Evolutionary conservation across 1,140 invertebrate genomes (phyloP), one percentile per base, ranked within the genome.

Genomic region (Solen grandis): DNA sequence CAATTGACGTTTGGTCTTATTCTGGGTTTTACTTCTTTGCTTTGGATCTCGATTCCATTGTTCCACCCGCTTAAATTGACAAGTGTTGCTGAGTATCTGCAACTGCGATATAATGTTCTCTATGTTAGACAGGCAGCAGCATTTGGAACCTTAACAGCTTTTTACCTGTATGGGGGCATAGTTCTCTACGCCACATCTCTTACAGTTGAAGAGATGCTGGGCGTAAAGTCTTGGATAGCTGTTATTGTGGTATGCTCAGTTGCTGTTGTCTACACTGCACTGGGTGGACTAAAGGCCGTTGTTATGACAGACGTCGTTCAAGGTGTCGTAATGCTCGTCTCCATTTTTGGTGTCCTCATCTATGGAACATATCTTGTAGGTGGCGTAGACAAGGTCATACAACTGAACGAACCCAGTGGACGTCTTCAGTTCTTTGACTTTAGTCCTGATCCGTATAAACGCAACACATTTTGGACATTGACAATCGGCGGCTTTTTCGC

Each of bases 401-500:
- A 63, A 8, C 19, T 62, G 16, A 75, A 63, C 22, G 35, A 33
- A 75, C 52, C 29, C 1, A 73, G 29, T 31, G 72, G 59, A 22
- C 33, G 72, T 27, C 10, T 75, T 2, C 13, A 75, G 38, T 14
- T 75, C 3, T n/a, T 75, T 27, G 59, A 75, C 41, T 63, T 75
- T 29, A 59, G 63, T 31, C 72, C 72, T 2, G 63, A 27, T 31
- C 72, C 72, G 5, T 62, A 31, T 22, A 75, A 25, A 29, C 22
- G 72, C 14, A 55, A 75, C 35, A 75, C 72, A 33, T 63, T 75
- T 27, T 75, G 72, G 72, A 75, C 72, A 19, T 52, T 75, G 14
- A 35, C 54, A 33, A 31, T 75, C 19, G 72, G 72, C 38, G 14
- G 35, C 8, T 13, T 19, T 16, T 2, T 14, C 25, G 10, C 25